Conservation (phyloP, 2,888 invertebrate genomes). For the Drosophila fungiperda region DNA sequence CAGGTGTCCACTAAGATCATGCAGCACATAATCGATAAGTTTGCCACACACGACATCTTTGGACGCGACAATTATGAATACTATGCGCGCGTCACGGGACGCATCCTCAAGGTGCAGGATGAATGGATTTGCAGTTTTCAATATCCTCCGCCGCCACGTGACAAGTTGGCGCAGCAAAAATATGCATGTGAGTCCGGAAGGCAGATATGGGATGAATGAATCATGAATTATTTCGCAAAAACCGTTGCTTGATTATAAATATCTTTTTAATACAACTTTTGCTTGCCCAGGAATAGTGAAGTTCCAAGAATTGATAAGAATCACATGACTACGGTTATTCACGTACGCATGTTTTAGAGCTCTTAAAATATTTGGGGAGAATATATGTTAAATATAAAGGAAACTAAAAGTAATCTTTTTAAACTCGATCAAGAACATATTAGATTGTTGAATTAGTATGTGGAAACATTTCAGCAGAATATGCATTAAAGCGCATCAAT, state of each 20-base stretch:
- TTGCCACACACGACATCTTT: slow-evolving; percentile 97
- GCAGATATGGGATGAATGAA: neutral
- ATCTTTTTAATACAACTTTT: neutral
- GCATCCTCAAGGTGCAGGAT: slow-evolving; percentile 96
- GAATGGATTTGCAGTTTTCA: slow-evolving; percentile 98
- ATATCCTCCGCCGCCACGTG: slow-evolving; percentile 91
- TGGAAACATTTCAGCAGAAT: neutral
- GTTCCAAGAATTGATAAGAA: neutral
- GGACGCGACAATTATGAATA: slow-evolving; percentile 97
- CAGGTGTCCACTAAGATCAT: slow-evolving; percentile 98
- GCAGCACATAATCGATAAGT: slow-evolving; percentile 98
- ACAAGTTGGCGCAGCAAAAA: slow-evolving; percentile 88
- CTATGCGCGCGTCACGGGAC: slow-evolving; percentile 96
- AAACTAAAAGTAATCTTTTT: too few relatives aligned
- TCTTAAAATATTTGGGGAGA: neutral
- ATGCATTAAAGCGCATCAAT: neutral
- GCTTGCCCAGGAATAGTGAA: neutral
- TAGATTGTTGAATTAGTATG: neutral
- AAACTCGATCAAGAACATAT: too few relatives aligned
- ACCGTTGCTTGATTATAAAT: neutral
- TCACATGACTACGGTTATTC: neutral
- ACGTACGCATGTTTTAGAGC: neutral
- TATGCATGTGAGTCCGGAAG: slow-evolving; percentile 87
- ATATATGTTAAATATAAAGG: too few relatives aligned
- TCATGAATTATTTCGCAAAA: neutral